A percentile compares a stretch with the other conserved stretches of the same genome.
phyloP scores from a whole-genome alignment of 2,888 invertebrate genomes.

The Drosophila cracens region DNA sequence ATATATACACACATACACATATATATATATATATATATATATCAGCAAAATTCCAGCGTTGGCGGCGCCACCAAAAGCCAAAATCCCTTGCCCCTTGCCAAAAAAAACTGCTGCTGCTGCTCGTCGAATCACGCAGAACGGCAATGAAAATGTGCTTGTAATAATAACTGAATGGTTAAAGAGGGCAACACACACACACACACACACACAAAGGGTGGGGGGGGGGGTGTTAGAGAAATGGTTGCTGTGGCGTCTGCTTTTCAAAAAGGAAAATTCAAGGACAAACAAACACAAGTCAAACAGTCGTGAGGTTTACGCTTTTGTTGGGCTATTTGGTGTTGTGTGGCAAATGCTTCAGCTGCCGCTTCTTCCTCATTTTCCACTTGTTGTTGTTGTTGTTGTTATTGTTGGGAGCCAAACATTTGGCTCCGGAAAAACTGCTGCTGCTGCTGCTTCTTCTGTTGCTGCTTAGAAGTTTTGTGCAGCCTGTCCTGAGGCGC shows the following conservation, averaged over 20 bases:
- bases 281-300: conserved; percentile 80
- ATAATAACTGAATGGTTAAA: conserved; percentile 63
- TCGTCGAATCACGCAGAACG: conserved; percentile 39
- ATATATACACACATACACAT: background rate
- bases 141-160: conserved; percentile 80
- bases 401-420: conserved; percentile 37
- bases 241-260: conserved; percentile 55
- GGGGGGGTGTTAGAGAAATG: conserved; percentile 4
- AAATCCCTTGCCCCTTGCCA: background rate
- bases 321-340: conserved; percentile 39
- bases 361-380: conserved; percentile 7
- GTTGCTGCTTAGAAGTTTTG: conserved; percentile 65
- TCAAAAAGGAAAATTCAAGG: conserved; percentile 75
- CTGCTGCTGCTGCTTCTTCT: conserved; percentile 37
- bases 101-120: conserved; percentile 1
- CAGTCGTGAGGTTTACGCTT: conserved; percentile 67
- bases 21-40: conserved; percentile 4
- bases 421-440: conserved; percentile 64
- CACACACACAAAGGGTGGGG: background rate
- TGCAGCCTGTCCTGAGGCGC: conserved; percentile 45
- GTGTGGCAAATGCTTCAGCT: conserved; percentile 35
- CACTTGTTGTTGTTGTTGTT: background rate
- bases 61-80: conserved; percentile 64
- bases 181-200: background rate
- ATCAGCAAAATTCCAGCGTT: conserved; percentile 57